Conservation (phyloP, 2,113 vertebrate species). For the Neolamprologus fasciatus region DNA sequence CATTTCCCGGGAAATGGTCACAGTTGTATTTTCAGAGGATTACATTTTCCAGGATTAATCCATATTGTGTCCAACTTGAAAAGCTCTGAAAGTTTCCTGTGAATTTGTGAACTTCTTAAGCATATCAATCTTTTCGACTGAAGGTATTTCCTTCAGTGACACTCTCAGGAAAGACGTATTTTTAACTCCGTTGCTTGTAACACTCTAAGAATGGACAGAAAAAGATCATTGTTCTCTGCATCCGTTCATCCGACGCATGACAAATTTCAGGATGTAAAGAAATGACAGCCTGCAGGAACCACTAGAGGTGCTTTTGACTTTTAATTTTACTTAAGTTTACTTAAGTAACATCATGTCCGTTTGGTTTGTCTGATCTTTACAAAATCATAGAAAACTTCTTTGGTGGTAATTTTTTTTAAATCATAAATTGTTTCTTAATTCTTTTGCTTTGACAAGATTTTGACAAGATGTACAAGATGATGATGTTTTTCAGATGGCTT, state of each 20-base stretch:
- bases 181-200: neutral
- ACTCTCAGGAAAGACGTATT: neutral
- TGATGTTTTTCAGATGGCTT: slow-evolving; percentile 2
- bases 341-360: neutral
- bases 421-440: neutral
- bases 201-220: neutral
- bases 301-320: neutral
- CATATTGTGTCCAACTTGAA: neutral
- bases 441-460: neutral
- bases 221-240: neutral
- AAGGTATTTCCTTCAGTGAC: neutral
- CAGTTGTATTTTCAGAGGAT: neutral
- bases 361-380: neutral
- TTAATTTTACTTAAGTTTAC: neutral
- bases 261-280: neutral
- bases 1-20: neutral
- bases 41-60: neutral
- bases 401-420: neutral
- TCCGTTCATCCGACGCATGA: neutral
- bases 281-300: neutral
- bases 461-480: neutral
- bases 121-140: neutral
- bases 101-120: neutral
- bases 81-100: neutral
- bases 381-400: neutral